Percentiles rank a stretch among this genome's conserved stretches.
Conservation (phyloP, 2,888 invertebrate genomes). For the Aphidius colemani region DNA sequence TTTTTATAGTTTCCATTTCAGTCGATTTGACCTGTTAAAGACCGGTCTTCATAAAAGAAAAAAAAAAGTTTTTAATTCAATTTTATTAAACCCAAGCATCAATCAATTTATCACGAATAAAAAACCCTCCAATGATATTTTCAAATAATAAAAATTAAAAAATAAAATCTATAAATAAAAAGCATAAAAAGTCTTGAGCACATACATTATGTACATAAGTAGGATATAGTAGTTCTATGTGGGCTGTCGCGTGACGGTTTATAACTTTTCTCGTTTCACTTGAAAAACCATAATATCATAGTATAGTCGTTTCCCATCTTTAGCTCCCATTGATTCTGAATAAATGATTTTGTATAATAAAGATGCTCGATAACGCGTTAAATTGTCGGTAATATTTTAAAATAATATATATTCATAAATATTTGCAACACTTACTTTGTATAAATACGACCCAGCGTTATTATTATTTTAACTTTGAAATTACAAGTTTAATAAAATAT, state of each 20-base stretch:
- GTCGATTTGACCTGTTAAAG: too few relatives aligned
- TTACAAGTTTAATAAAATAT: background rate
- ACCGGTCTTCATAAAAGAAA: too few relatives aligned
- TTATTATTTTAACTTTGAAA: too few relatives aligned
- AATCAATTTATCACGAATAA: too few relatives aligned
- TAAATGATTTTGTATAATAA: constrained; percentile 10
- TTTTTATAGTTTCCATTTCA: too few relatives aligned
- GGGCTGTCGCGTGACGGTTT: constrained; percentile 28
- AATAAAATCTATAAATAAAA: background rate
- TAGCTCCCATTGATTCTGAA: constrained; percentile 2
- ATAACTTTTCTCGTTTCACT: constrained; percentile 26
- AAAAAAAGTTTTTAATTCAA: too few relatives aligned
- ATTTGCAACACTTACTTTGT: constrained; percentile 5
- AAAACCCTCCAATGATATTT: too few relatives aligned
- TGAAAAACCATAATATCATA: constrained; percentile 27
- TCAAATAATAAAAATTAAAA: too few relatives aligned
- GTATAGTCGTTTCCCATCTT: constrained; percentile 17
- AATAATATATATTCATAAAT: constrained; percentile 20
- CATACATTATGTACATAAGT: too few relatives aligned
- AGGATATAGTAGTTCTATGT: constrained; percentile 15
- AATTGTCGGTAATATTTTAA: constrained; percentile 28
- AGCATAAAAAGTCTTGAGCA: background rate
- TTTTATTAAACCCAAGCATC: too few relatives aligned
- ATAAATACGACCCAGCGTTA: too few relatives aligned
- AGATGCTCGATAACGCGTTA: constrained; percentile 24